Evolutionary conservation across 2,113 vertebrate genomes (phyloP).

Genomic region (Hydrolagus affinis): DNA sequence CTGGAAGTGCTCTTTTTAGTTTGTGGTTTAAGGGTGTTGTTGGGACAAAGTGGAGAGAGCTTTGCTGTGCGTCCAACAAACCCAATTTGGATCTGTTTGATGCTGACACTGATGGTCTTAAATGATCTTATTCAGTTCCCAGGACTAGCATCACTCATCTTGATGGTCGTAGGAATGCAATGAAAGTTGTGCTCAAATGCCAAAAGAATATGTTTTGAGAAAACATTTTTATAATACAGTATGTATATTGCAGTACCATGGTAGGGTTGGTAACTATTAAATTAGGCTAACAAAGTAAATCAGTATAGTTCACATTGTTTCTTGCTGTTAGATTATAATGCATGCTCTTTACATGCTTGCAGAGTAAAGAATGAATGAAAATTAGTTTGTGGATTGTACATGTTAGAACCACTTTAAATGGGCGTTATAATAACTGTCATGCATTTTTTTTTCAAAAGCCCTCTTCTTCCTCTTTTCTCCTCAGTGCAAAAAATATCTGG

Average conservation of each 20-base stretch:
- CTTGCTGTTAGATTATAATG: not conserved
- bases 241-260: no score
- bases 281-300: not conserved
- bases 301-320: not conserved
- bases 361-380: not conserved
- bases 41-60: no score
- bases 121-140: no score
- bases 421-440: not conserved
- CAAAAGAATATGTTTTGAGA: not conserved
- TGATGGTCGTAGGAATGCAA: no score
- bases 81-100: no score
- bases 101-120: no score
- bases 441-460: not conserved
- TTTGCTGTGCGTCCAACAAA: no score
- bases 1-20: no score
- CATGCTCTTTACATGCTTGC: not conserved
- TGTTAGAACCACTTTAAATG: not conserved
- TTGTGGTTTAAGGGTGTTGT: no score
- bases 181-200: not conserved
- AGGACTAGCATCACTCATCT: no score
- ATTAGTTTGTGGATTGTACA: not conserved
- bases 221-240: no score
- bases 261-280: not conserved
- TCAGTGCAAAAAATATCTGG: not conserved
- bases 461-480: not conserved